Evolutionary conservation across 2,888 invertebrate genomes (phyloP).

Genomic region (Cephus pulcher): DNA sequence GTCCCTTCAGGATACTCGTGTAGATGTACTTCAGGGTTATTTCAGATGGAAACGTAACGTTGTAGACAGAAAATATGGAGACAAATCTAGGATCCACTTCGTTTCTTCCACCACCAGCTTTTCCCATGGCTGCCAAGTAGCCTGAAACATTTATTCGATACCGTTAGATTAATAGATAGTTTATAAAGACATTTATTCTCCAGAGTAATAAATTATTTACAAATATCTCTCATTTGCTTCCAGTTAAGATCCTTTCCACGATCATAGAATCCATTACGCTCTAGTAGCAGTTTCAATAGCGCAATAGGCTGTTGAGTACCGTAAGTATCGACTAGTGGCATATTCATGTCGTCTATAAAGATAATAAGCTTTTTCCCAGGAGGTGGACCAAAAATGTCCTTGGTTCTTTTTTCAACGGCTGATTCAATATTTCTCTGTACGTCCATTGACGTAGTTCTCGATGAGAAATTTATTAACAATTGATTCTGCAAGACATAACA

Average conservation of each 20-base stretch:
- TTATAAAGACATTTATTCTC: background rate
- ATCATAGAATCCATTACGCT: constrained; percentile 90
- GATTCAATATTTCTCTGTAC: constrained; percentile 90
- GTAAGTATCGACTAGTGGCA: constrained; percentile 90
- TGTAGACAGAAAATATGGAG: constrained; percentile 89
- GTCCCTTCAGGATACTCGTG: constrained; percentile 83
- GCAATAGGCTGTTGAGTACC: constrained; percentile 96
- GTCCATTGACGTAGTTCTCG: constrained; percentile 90
- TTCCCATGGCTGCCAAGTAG: constrained; percentile 87
- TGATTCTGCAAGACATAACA: constrained; percentile 71
- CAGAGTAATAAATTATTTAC: constrained; percentile 50
- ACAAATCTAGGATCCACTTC: constrained; percentile 92
- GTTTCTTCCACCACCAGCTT: constrained; percentile 90
- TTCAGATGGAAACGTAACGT: constrained; percentile 86
- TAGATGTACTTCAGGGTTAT: constrained; percentile 85
- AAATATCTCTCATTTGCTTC: constrained; percentile 87
- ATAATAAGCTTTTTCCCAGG: constrained; percentile 89
- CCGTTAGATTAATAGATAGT: background rate
- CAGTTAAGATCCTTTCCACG: constrained; percentile 89
- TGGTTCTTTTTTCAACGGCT: constrained; percentile 89
- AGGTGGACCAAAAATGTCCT: constrained; percentile 90
- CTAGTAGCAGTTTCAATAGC: constrained; percentile 88
- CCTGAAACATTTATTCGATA: constrained; percentile 58
- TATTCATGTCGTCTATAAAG: constrained; percentile 95
- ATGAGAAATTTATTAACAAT: constrained; percentile 91